phyloP scores from a whole-genome alignment of 2,113 vertebrate species.

The Spermophilus dauricus region DNA sequence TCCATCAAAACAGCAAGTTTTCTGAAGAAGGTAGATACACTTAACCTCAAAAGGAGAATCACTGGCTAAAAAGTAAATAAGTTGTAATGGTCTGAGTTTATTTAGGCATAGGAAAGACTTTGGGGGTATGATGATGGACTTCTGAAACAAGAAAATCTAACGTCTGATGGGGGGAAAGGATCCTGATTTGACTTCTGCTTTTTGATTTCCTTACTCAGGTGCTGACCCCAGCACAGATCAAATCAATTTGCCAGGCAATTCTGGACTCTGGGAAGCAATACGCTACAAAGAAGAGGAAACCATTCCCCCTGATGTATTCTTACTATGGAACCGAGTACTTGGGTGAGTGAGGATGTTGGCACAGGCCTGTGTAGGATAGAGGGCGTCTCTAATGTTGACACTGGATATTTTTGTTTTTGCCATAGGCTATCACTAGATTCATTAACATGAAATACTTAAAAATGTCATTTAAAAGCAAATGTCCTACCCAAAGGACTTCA shows the following conservation, averaged over 20 bases:
- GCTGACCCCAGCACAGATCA: slow-evolving; percentile 93
- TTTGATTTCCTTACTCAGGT: slow-evolving; percentile 88
- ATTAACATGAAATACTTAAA: slow-evolving; percentile 30
- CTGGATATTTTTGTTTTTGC: background rate
- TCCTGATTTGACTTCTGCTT: slow-evolving; percentile 69
- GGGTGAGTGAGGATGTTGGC: slow-evolving; percentile 88
- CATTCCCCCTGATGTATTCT: slow-evolving; percentile 94
- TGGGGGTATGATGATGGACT: background rate
- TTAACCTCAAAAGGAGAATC: slow-evolving; percentile 41
- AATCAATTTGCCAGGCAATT: slow-evolving; percentile 94
- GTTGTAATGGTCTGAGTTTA: slow-evolving; percentile 27
- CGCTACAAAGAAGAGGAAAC: slow-evolving; percentile 93
- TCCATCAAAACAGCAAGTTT: slow-evolving; percentile 33
- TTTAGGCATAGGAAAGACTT: slow-evolving; percentile 55
- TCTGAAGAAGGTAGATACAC: slow-evolving; percentile 60
- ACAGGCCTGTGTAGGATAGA: background rate
- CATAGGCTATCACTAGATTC: background rate
- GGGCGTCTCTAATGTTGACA: background rate
- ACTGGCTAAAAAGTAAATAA: background rate
- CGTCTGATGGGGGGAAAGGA: background rate
- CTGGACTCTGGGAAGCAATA: slow-evolving; percentile 95
- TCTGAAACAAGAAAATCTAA: slow-evolving; percentile 46
- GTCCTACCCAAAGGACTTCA: background rate
- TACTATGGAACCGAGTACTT: slow-evolving; percentile 96
- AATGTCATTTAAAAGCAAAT: slow-evolving; percentile 40